These are phyloP conservation scores for Anodontia alba DNA, from an alignment of 2,888 invertebrate genomes.

Conservation along the genomic window DNA sequence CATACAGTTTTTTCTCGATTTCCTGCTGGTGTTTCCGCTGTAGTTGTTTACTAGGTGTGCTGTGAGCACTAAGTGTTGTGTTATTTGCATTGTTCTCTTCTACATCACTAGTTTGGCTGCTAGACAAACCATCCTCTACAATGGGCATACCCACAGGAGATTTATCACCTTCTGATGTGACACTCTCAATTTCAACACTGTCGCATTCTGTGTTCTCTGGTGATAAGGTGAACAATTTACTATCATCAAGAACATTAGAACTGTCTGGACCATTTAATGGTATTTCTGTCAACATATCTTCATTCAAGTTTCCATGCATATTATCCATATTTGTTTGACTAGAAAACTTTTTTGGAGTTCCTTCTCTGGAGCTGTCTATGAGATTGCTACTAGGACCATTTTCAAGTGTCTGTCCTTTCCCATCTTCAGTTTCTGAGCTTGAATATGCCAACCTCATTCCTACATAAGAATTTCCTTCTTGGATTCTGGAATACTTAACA, in stretches of 20 bases:
- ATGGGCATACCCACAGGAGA: constrained; percentile 90
- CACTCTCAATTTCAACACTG: constrained; percentile 93
- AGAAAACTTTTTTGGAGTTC: constrained; percentile 75
- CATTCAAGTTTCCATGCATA: constrained; percentile 74
- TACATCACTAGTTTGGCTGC: constrained; percentile 96
- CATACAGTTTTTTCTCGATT: constrained; percentile 70
- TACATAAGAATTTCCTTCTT: constrained; percentile 90
- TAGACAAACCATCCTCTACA: constrained; percentile 96
- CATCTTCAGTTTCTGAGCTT: constrained; percentile 78
- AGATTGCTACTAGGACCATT: constrained; percentile 58
- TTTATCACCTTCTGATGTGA: constrained; percentile 81
- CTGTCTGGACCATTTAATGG: constrained; percentile 84
- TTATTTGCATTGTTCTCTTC: constrained; percentile 86
- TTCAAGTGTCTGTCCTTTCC: constrained; percentile 64
- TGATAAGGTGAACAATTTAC: constrained; percentile 94
- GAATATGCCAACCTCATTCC: constrained; percentile 89
- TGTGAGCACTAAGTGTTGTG: background rate
- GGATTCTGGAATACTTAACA: constrained; percentile 83
- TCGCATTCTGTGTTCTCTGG: constrained; percentile 97
- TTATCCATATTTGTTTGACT: constrained; percentile 61
- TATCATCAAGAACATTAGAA: constrained; percentile 86
- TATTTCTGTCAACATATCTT: constrained; percentile 83
- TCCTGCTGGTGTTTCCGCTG: constrained; percentile 86
- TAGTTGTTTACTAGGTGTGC: constrained; percentile 87
- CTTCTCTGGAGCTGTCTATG: constrained; percentile 74